These are phyloP conservation scores for Cyanoramphus novaezelandiae DNA, from an alignment of 2,113 vertebrate species.

Conservation along the genomic window DNA sequence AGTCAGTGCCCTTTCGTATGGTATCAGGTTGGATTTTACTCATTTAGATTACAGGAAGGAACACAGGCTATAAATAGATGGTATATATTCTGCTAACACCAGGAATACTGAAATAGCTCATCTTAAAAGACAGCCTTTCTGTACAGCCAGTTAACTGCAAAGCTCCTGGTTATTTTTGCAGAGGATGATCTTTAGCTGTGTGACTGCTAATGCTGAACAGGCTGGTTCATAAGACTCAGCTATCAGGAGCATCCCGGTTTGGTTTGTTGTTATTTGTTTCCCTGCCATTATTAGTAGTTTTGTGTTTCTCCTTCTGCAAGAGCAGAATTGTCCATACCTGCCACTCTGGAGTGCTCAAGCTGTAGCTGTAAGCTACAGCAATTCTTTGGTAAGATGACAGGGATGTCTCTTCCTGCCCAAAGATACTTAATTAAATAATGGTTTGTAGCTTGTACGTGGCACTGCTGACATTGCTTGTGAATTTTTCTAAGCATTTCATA, in stretches of 20 bases:
- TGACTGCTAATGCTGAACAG: not conserved
- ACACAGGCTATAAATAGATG: not conserved
- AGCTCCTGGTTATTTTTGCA: not conserved
- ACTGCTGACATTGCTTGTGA: not conserved
- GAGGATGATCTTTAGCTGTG: not conserved
- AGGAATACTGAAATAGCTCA: slow-evolving; percentile 22
- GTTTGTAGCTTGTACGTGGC: not conserved
- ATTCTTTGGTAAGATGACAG: not conserved
- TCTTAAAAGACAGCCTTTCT: not conserved
- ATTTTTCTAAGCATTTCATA: not conserved
- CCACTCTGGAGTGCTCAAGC: not conserved
- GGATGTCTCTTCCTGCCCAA: not conserved
- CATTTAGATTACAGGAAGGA: not conserved
- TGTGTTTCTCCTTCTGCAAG: not conserved
- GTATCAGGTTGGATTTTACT: not conserved
- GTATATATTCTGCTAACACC: not conserved
- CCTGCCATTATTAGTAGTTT: not conserved
- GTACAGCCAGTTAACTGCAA: not conserved
- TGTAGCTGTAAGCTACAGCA: not conserved
- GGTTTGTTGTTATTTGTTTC: not conserved
- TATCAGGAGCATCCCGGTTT: not conserved
- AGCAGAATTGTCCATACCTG: not conserved
- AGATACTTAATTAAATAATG: not conserved
- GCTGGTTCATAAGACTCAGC: not conserved
- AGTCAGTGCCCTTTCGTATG: not conserved